These are phyloP conservation scores for Dipodomys stephensi DNA, from an alignment of 2,113 vertebrate species.

Conservation along the genomic window DNA sequence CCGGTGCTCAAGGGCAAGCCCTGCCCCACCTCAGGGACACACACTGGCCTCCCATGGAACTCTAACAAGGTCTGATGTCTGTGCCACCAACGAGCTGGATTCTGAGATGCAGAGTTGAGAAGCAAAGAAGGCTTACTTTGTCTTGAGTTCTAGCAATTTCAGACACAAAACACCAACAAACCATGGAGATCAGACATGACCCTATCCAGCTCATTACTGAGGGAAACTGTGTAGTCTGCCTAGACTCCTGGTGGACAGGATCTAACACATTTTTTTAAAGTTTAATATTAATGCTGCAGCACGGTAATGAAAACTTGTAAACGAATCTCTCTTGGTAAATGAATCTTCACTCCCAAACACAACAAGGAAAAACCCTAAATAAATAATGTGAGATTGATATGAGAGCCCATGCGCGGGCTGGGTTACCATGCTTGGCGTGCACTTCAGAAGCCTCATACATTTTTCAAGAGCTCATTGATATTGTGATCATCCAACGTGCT, in stretches of 20 bases:
- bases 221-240: not conserved
- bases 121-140: not conserved
- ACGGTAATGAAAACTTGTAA: slow-evolving; percentile 66
- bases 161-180: not conserved
- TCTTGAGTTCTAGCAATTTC: slow-evolving; percentile 17
- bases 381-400: slow-evolving; percentile 83
- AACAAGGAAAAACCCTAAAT: slow-evolving; percentile 84
- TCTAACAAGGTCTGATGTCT: slow-evolving; percentile 25
- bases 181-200: not conserved
- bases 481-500: slow-evolving; percentile 33
- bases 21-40: not conserved
- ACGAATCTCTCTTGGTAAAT: slow-evolving; percentile 69
- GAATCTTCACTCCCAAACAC: slow-evolving; percentile 68
- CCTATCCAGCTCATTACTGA: not conserved
- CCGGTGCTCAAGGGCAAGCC: not conserved
- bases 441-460: slow-evolving; percentile 79
- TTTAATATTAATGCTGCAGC: slow-evolving; percentile 69
- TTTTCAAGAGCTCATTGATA: slow-evolving; percentile 79
- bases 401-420: not conserved
- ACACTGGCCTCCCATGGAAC: not conserved
- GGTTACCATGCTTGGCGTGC: slow-evolving; percentile 41
- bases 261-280: not conserved
- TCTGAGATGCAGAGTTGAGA: not conserved
- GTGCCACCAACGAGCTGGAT: not conserved
- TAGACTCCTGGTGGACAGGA: rapidly evolving